Evolutionary conservation across 35 echinoderm and acorn worm genomes (phyloP), one percentile per base, ranked within the genome.

Genomic region (Diadema setosum): DNA sequence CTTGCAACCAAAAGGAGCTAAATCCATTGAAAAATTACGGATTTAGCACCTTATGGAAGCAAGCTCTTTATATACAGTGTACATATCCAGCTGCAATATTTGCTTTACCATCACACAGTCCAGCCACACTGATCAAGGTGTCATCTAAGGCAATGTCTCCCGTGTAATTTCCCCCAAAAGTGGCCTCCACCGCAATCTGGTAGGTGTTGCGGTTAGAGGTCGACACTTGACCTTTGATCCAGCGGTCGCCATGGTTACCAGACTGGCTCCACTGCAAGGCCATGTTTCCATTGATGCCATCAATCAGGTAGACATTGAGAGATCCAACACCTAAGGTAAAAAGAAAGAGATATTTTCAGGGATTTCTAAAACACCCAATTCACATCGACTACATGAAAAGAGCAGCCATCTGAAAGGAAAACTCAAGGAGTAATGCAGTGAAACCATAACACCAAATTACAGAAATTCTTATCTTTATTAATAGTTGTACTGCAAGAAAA

Each of bases 101-200:
- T n/a, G 12, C 35, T 29, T 41, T 76, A 76, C 70, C 70, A 43
- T 76, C 43, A 16, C 70, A 76, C 5, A 76, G 39, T 40, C 70
- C 70, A 36, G 27, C 39, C 5, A 76, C 1, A n/a, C 26, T 91
- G 1, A 95, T 80, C 0, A 41, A 23, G 1, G 82, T 92, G 18
- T 93, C 91, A 84, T 93, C 91, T 1, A 93, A 30, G 25, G 91
- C 91, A 59, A 93, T 89, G 46, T 93, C 91, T 39, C 91, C 86
- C 17, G 84, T 75, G 48, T 58, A 80, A 26, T 65, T 81, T 15
- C 42, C 80, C 8, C 39, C 81, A 37, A 83, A 82, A 1, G 80
- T 89, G 7, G 91, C 86, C 56, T 93, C 91, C 36, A 93, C 58
- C n/a, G 82, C 55, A 46, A 93, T 89, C 91, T 93, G 86, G n/a